Base-by-base conservation (phyloP, 1,140 invertebrate species). In the Drosophila hydei region DNA sequence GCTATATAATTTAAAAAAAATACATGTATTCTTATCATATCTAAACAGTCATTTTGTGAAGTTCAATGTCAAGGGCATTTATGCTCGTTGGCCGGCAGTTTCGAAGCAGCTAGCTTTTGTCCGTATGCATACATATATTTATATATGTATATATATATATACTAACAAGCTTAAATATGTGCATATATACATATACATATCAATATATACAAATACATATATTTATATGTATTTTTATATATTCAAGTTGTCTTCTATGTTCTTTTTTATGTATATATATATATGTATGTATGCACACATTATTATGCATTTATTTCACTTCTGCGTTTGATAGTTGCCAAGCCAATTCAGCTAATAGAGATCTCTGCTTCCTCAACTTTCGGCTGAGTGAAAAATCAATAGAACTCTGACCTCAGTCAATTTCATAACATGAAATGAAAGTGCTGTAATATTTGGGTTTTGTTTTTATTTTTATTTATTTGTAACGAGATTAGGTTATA, bases 401-500 rank as follows among this genome's bases (percentile, higher is more conserved):
- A 43, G 19, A 12, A 9, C 19, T 14, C n/a, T n/a, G 21, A 42
- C 4, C 27, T 36, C 8, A 25, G n/a, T 19, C 14, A 12, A 58
- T 59, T 59, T 67, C 54, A 67, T 38, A 65, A 58, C n/a, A 45
- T 14, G 1, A 6, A 58, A 6, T 30, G 23, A 65, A 65, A 71
- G 58, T 51, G 19, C 47, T 4, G 52, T 45, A 55, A 50, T 33
- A 0, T 42, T 21, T n/a, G 9, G 23, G 23, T 50, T 56, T 51
- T 56, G 45, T 50, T 64, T 56, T 64, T 71, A 43, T 54, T 47
- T 56, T 70, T 42, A 36, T 45, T n/a, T 59, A 70, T 58, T 71
- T 71, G 61, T 71, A 71, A 71, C 68, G 68, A 71, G 68, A 71
- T 71, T 51, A 71, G 68, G 68, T 71, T 71, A 71, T 72, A 72